Percentiles rank a stretch among this genome's conserved stretches.
Conservation (phyloP, 2,113 vertebrate genomes). For the Ibidorhyncha struthersii region DNA sequence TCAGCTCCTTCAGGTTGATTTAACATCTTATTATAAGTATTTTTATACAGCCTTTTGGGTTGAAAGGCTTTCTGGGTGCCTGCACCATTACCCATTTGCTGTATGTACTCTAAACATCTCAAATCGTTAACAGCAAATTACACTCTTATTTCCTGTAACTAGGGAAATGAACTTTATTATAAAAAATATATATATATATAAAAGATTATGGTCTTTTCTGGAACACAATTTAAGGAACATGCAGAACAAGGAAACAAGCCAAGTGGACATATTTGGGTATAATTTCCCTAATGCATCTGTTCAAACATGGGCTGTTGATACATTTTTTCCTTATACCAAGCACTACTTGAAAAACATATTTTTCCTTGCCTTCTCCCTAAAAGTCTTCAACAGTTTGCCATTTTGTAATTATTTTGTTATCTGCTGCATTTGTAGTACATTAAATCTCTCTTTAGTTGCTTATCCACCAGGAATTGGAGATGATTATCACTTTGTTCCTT, state of each 20-base stretch:
- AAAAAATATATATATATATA: not conserved
- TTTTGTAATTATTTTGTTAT: constrained; percentile 41
- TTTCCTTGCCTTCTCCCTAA: not conserved
- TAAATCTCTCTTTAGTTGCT: constrained; percentile 8
- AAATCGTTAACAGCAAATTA: not conserved
- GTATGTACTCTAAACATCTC: not conserved
- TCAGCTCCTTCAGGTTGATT: not conserved
- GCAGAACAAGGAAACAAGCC: not conserved
- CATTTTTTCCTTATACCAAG: not conserved
- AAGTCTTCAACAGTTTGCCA: not conserved
- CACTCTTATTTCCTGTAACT: not conserved
- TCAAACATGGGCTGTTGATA: not conserved
- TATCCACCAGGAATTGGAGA: not conserved
- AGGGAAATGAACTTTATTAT: not conserved
- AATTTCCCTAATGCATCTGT: not conserved
- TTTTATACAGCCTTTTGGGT: not conserved
- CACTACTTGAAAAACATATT: not conserved
- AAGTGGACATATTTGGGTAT: not conserved
- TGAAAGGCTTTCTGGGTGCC: not conserved
- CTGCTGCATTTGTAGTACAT: not conserved
- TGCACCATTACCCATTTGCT: not conserved
- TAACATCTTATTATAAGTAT: not conserved
- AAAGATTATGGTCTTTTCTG: not conserved
- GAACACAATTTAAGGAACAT: not conserved
- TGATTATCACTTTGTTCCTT: not conserved